Percentiles rank a stretch among this genome's conserved stretches.
Conservation (phyloP, 2,113 vertebrate species). For the Corapipo altera region DNA sequence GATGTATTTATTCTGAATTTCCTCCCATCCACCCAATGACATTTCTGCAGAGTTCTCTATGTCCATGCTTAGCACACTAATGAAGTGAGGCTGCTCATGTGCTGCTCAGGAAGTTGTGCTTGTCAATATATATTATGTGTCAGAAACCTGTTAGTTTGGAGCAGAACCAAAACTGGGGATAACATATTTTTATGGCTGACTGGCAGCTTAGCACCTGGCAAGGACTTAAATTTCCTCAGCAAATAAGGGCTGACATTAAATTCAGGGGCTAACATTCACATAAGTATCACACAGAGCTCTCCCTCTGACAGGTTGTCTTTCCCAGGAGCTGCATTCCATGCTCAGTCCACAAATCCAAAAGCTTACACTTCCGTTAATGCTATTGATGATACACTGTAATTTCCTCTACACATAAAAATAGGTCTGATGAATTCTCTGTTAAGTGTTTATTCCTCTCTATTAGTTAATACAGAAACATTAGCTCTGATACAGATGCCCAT, state of each 20-base stretch:
- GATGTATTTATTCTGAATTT: neutral
- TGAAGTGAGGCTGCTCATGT: neutral
- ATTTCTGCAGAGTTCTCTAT: neutral
- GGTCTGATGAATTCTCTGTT: neutral
- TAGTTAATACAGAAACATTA: neutral
- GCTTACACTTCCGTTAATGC: neutral
- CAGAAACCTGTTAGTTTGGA: constrained; percentile 14
- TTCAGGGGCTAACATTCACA: neutral
- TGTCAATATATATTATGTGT: neutral
- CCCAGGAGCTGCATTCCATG: neutral
- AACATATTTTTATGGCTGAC: neutral
- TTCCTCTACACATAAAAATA: neutral
- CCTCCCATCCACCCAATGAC: neutral
- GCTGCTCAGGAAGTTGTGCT: neutral
- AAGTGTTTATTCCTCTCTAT: neutral
- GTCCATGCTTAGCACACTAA: neutral
- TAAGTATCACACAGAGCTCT: neutral
- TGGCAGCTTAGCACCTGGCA: neutral
- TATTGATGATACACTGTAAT: neutral
- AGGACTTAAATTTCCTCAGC: neutral
- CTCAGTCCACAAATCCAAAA: neutral
- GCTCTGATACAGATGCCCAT: neutral
- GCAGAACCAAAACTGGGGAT: neutral
- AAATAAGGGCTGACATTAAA: neutral
- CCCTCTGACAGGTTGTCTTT: neutral